Percentiles rank a stretch among this genome's conserved stretches.
phyloP scores from a whole-genome alignment of 2,888 invertebrate species.

The Meteorus colon region DNA sequence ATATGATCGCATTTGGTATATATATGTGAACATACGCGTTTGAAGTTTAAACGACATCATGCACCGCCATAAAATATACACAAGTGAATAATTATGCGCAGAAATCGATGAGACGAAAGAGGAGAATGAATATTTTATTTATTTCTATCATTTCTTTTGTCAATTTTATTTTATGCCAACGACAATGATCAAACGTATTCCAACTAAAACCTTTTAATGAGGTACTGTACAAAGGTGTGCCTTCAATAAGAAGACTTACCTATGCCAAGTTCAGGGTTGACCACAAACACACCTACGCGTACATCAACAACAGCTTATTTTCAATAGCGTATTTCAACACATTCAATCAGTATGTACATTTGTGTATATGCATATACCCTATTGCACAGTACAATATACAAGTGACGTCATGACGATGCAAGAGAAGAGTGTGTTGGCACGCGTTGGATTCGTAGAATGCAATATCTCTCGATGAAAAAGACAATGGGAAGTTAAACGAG shows the following conservation, averaged over 20 bases:
- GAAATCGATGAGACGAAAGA: conserved; percentile 12
- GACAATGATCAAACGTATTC: conserved; percentile 39
- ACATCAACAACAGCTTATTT: conserved; percentile 6
- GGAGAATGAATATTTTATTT: conserved; percentile 1
- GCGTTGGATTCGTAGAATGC: conserved; percentile 33
- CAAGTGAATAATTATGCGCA: neutral
- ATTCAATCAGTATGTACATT: neutral
- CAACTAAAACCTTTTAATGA: conserved; percentile 53
- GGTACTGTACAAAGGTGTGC: conserved; percentile 42
- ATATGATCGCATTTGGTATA: conserved; percentile 30
- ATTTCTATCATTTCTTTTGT: neutral
- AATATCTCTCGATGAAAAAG: conserved; percentile 28
- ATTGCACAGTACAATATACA: conserved; percentile 1
- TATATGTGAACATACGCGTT: neutral
- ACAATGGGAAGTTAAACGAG: conserved; percentile 35
- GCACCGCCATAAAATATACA: neutral
- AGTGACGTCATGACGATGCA: conserved; percentile 36
- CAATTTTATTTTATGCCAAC: neutral
- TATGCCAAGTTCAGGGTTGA: conserved; percentile 52
- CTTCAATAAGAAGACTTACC: conserved; percentile 48
- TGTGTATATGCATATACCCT: neutral
- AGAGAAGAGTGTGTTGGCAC: conserved; percentile 46
- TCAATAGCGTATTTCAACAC: neutral
- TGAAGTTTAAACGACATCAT: conserved; percentile 10
- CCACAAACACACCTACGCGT: conserved; percentile 45